Conservation (phyloP, 2,113 vertebrate species). For the Oriolus oriolus region DNA sequence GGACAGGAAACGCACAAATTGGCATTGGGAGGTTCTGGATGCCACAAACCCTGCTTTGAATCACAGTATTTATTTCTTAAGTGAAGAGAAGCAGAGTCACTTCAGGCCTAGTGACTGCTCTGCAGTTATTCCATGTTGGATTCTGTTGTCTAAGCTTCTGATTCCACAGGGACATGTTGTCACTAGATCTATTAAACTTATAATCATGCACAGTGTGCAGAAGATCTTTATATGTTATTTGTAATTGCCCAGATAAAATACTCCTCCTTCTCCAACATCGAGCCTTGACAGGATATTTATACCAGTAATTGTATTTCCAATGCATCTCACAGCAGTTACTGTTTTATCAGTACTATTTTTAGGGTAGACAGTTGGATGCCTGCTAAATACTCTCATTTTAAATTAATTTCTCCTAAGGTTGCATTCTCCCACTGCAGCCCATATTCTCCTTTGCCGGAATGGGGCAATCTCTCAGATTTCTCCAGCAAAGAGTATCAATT, state of each 20-base stretch:
- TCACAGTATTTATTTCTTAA: background rate
- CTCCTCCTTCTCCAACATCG: background rate
- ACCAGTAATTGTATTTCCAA: background rate
- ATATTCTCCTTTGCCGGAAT: background rate
- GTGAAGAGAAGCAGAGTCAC: background rate
- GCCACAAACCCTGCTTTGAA: background rate
- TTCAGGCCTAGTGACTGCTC: background rate
- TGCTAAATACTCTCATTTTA: background rate
- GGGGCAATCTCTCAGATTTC: background rate
- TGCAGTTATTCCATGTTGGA: background rate
- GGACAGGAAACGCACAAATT: background rate
- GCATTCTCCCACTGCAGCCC: background rate
- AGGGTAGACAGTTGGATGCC: background rate
- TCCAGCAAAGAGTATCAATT: background rate
- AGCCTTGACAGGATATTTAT: background rate
- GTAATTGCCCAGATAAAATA: background rate
- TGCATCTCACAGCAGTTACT: background rate
- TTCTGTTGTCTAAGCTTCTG: background rate
- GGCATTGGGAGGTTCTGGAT: background rate
- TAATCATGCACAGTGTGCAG: background rate
- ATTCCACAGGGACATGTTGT: background rate
- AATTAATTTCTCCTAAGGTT: background rate
- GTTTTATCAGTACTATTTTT: background rate
- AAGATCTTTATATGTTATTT: background rate
- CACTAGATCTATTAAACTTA: background rate